A percentile compares a stretch with the other conserved stretches of the same genome.
Conservation (phyloP, 2,113 vertebrate genomes). For the Excalfactoria chinensis region DNA sequence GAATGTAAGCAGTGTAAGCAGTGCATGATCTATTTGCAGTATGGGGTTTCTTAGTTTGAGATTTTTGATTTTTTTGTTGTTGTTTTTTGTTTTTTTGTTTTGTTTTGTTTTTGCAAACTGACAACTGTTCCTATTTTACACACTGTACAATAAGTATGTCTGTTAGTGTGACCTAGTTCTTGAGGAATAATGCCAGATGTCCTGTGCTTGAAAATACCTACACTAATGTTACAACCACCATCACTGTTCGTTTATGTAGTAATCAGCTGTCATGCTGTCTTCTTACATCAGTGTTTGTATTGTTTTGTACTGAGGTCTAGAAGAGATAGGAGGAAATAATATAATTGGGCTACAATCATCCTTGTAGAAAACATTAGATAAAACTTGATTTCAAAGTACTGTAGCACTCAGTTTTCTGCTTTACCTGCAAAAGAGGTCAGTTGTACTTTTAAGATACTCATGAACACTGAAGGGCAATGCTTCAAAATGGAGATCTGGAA, state of each 20-base stretch:
- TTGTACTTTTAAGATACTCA: background rate
- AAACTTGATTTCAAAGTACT: background rate
- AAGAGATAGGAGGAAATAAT: background rate
- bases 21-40: background rate
- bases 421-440: background rate
- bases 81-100: background rate
- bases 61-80: background rate
- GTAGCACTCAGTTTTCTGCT: background rate
- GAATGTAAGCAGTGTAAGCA: background rate
- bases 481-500: background rate
- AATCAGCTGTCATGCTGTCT: background rate
- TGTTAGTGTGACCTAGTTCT: conserved; percentile 12
- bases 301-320: background rate
- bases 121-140: background rate
- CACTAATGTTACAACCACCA: background rate
- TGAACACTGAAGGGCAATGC: background rate
- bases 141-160: background rate
- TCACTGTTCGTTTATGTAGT: background rate
- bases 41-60: background rate
- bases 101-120: background rate
- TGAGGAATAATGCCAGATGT: conserved; percentile 21
- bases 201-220: conserved; percentile 3
- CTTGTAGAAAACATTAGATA: background rate
- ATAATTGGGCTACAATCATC: background rate
- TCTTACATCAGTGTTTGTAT: background rate